Evolutionary conservation across 1,140 invertebrate species (phyloP), one percentile per base, ranked within the genome.

Genomic region (Meloidogyne floridensis): DNA sequence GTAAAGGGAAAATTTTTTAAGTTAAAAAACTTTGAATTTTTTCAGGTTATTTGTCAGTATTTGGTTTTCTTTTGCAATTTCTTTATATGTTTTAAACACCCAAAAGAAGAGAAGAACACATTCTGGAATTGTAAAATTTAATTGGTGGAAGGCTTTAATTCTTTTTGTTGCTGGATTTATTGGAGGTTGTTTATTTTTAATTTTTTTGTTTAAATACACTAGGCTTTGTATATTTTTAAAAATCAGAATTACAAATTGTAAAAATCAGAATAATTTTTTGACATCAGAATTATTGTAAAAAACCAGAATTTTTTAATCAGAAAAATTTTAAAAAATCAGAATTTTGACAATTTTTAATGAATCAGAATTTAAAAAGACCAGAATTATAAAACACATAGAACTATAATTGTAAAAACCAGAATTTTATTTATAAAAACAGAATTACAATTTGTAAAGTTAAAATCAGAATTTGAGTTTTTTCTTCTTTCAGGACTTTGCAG

Each of bases 1-100:
- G 72, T 74, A 47, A 47, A 47, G 7, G 1, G 32, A 1, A 32
- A 15, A 15, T 51, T 75, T 20, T 20, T 53, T 9, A 56, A 20
- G 53, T 42, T 65, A 10, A 10, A 54, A 54, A 54, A 54, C 6
- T 15, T 59, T 15, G 3, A n/a, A n/a, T 15, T 59, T 59, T 59
- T 15, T 15, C 15, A 89, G 90, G 86, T 56, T 86, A 20, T 89
- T 89, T 77, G 87, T 89, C 18, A 84, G 83, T 5, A 87, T 88
- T 47, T 89, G 87, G 86, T 88, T 86, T 71, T 80, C 87, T 9
- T 89, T 89, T 80, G 88, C 87, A 10, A 82, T 88, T 59, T 85
- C 86, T 7, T 78, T 89, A 3, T 86, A 87, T 59, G 72, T 90
- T 10, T 76, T 89, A 53, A 89, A 90, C 72, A 69, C 43, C 10